Evolutionary conservation across 2,797 vertebrate genomes (phyloP).

Genomic region (Syndactyla subalaris): DNA sequence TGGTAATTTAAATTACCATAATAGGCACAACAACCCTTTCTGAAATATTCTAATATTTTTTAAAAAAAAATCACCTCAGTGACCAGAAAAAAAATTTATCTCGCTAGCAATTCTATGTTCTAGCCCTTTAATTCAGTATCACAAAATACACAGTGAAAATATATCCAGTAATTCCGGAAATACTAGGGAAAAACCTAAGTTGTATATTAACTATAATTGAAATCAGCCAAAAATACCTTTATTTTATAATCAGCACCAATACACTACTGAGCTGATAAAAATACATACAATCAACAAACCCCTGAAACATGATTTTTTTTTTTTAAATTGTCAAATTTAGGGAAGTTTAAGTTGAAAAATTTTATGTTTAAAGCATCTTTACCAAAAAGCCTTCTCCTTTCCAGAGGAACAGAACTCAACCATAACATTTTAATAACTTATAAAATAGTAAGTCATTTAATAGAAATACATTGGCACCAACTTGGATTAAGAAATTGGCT

Average conservation of each 20-base stretch:
- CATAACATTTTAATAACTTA: not conserved
- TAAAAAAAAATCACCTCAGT: not conserved
- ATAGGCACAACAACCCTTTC: not conserved
- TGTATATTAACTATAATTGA: not conserved
- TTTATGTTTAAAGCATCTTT: not conserved
- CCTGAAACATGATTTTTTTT: not conserved
- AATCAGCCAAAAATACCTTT: not conserved
- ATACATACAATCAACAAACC: not conserved
- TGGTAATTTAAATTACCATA: not conserved
- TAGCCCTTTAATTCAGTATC: not conserved
- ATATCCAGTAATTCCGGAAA: not conserved
- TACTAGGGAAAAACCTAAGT: not conserved
- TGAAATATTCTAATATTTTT: not conserved
- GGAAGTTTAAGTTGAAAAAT: not conserved
- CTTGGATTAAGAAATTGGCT: not conserved
- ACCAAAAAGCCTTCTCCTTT: not conserved
- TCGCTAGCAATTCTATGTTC: not conserved
- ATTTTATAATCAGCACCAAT: not conserved
- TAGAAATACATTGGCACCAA: not conserved
- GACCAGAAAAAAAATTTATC: not conserved
- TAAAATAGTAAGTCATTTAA: not conserved
- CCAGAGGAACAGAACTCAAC: not conserved
- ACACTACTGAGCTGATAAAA: not conserved
- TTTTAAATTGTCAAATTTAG: not conserved
- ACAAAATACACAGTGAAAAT: not conserved